Percentiles rank a stretch among this genome's conserved stretches.
Evolutionary conservation across 2,113 vertebrate species (phyloP).

Genomic region (Coryphaenoides rupestris): DNA sequence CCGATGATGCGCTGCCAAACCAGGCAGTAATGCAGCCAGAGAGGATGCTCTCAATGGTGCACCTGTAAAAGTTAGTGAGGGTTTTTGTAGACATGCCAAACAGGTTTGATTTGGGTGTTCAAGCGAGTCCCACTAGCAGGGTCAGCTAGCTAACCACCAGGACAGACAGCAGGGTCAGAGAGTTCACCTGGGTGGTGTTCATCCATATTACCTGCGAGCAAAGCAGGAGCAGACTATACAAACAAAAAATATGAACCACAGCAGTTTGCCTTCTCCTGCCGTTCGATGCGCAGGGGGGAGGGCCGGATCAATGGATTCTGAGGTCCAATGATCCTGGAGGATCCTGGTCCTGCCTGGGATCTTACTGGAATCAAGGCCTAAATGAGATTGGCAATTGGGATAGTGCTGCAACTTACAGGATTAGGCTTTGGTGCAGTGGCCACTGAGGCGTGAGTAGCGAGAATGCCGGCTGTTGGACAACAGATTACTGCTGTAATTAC

Average conservation of each 20-base stretch:
- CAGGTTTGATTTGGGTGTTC: background rate
- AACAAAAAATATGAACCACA: background rate
- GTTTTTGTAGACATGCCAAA: too few relatives aligned
- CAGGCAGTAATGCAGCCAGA: too few relatives aligned
- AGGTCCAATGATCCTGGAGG: slow-evolving; percentile 36
- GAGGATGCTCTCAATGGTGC: too few relatives aligned
- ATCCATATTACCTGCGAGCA: slow-evolving; percentile 39
- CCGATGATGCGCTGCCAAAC: too few relatives aligned
- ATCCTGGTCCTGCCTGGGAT: slow-evolving; percentile 33
- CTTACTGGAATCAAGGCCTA: slow-evolving; percentile 34
- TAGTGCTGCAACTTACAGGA: slow-evolving; percentile 29
- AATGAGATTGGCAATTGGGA: slow-evolving; percentile 46
- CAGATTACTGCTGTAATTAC: slow-evolving; percentile 52
- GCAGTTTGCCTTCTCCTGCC: background rate
- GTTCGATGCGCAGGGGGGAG: too few relatives aligned
- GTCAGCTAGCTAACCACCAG: too few relatives aligned
- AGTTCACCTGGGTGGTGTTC: slow-evolving; percentile 50
- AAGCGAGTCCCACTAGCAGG: too few relatives aligned
- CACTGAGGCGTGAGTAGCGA: slow-evolving; percentile 3
- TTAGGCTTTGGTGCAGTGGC: slow-evolving; percentile 27
- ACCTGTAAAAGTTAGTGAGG: too few relatives aligned
- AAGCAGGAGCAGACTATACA: slow-evolving; percentile 19
- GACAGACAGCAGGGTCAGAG: slow-evolving; percentile 52
- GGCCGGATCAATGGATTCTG: too few relatives aligned
- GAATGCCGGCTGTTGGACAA: slow-evolving; percentile 33